Conservation (phyloP, 2,888 invertebrate genomes). For the Pheosia tremula region DNA sequence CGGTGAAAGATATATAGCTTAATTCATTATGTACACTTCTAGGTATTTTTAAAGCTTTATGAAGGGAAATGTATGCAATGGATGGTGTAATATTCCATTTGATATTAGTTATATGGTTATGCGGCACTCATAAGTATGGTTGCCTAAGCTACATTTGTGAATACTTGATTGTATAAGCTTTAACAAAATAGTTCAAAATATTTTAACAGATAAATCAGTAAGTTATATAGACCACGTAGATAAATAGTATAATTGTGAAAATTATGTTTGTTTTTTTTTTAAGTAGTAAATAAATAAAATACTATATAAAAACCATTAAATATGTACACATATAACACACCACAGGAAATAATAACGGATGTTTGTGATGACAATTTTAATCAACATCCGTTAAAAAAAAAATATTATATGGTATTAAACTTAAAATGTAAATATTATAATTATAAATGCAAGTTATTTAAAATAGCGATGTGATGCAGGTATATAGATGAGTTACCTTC, state of each 20-base stretch:
- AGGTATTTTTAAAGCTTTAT: background rate
- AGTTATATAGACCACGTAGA: too few relatives aligned
- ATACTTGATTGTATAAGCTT: too few relatives aligned
- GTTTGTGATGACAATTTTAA: background rate
- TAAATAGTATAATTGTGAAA: too few relatives aligned
- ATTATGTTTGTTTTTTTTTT: too few relatives aligned
- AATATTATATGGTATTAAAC: background rate
- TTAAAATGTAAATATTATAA: conserved; percentile 7
- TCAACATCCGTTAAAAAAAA: background rate
- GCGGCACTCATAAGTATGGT: too few relatives aligned
- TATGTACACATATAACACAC: background rate
- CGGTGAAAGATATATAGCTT: conserved; percentile 25
- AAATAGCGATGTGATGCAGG: conserved; percentile 54
- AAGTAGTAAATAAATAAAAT: background rate
- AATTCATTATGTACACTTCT: conserved; percentile 20
- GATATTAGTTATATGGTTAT: too few relatives aligned
- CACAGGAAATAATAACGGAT: background rate
- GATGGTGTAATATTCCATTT: too few relatives aligned
- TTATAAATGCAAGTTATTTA: conserved; percentile 39
- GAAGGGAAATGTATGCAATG: background rate
- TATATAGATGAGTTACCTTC: conserved; percentile 36
- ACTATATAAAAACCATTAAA: background rate
- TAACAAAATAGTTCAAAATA: too few relatives aligned
- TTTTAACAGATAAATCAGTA: too few relatives aligned
- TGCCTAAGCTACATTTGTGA: too few relatives aligned